phyloP scores from a whole-genome alignment of 2,113 vertebrate genomes.

The Ceyx cyanopectus region DNA sequence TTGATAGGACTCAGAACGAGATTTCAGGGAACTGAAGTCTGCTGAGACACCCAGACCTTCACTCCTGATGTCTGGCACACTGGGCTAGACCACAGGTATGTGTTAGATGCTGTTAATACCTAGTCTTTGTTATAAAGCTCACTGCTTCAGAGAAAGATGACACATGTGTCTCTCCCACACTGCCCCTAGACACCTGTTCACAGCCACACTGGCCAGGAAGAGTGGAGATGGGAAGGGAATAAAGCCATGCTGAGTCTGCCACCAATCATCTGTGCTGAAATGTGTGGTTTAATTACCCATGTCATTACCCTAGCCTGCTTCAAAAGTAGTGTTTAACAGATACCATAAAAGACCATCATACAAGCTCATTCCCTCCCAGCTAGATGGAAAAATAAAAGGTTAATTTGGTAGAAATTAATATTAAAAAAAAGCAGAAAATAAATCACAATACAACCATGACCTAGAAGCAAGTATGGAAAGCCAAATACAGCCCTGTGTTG shows the following conservation, averaged over 20 bases:
- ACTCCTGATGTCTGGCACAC: neutral
- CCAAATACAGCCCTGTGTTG: neutral
- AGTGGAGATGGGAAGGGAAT: neutral
- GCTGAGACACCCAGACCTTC: neutral
- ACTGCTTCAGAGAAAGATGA: neutral
- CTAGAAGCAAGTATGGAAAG: neutral
- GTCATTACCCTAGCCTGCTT: slow-evolving; percentile 28
- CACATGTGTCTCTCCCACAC: too few relatives aligned
- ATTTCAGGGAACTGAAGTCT: neutral
- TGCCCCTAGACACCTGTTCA: neutral
- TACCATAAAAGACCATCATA: neutral
- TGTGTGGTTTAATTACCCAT: slow-evolving; percentile 23
- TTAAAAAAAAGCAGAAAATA: neutral
- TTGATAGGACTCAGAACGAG: neutral
- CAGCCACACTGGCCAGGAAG: neutral
- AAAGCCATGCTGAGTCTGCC: neutral
- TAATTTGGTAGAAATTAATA: neutral
- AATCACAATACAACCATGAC: neutral
- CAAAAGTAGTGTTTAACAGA: neutral
- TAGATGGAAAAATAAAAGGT: neutral
- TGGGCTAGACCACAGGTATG: neutral
- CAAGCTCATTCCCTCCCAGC: slow-evolving; percentile 13
- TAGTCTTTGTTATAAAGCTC: neutral
- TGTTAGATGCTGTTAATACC: neutral
- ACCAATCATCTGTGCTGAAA: neutral